phyloP scores from a whole-genome alignment of 1,140 invertebrate species.

The Formica selysi region DNA sequence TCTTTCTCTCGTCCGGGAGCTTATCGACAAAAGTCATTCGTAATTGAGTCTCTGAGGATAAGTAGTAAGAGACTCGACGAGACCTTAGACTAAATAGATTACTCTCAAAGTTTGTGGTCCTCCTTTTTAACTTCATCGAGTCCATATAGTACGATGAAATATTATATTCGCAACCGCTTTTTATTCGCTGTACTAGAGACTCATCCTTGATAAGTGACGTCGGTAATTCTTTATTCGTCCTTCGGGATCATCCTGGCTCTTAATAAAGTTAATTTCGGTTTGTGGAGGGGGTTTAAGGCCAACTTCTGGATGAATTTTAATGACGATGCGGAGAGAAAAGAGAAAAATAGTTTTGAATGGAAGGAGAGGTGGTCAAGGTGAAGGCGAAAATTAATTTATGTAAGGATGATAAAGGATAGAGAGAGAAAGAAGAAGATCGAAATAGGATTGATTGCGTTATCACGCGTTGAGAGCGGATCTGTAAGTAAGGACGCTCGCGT shows the following conservation, averaged over 20 bases:
- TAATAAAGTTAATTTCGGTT: conserved; percentile 50
- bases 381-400: conserved; percentile 29
- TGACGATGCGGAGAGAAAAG: background rate
- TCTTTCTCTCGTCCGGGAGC: background rate
- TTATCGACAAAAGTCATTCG: conserved; percentile 23
- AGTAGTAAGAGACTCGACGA: background rate
- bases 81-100: background rate
- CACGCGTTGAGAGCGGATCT: background rate
- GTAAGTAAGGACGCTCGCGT: background rate
- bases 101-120: background rate
- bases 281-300: conserved; percentile 13
- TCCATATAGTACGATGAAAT: background rate
- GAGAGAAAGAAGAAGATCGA: background rate
- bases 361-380: conserved; percentile 11
- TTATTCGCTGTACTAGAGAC: background rate
- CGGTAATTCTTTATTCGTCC: conserved; percentile 26
- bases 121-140: background rate
- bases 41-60: conserved; percentile 10
- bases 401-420: background rate
- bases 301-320: conserved; percentile 44
- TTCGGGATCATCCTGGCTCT: conserved; percentile 8
- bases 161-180: background rate
- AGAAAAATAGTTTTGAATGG: background rate
- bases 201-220: conserved; percentile 19
- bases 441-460: background rate